Evolutionary conservation across 2,113 vertebrate species (phyloP).

Genomic region (Pseudopodoces humilis): DNA sequence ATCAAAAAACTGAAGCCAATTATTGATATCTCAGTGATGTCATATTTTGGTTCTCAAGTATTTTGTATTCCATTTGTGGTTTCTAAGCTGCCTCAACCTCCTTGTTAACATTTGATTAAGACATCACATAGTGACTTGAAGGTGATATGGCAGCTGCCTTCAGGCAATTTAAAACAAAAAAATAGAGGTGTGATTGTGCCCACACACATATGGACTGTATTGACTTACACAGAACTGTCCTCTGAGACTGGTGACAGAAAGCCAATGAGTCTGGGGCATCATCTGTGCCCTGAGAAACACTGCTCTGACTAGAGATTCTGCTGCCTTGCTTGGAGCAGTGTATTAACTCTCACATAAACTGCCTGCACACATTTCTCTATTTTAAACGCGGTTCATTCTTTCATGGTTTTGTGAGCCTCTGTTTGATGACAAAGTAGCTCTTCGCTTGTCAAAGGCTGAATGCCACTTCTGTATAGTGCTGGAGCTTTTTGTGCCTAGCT

Average conservation of each 20-base stretch:
- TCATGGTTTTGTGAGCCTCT: slow-evolving; percentile 60
- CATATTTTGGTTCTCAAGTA: background rate
- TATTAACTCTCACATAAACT: slow-evolving; percentile 44
- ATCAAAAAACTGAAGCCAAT: background rate
- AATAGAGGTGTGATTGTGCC: slow-evolving; percentile 14
- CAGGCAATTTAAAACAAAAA: slow-evolving; percentile 31
- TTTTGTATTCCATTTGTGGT: background rate
- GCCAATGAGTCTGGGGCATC: background rate
- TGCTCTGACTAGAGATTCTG: background rate
- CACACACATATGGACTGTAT: slow-evolving; percentile 26
- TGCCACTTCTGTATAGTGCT: slow-evolving; percentile 62
- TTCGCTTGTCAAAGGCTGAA: slow-evolving; percentile 62
- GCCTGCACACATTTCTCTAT: slow-evolving; percentile 19
- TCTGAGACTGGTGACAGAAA: slow-evolving; percentile 28
- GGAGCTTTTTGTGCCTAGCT: slow-evolving; percentile 61
- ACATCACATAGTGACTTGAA: background rate
- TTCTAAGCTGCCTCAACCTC: background rate
- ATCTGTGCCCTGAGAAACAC: background rate
- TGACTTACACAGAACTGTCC: background rate
- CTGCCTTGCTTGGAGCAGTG: slow-evolving; percentile 37
- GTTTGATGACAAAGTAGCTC: slow-evolving; percentile 68
- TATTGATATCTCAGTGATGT: background rate
- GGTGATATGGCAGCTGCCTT: slow-evolving; percentile 14
- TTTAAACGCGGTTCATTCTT: slow-evolving; percentile 58
- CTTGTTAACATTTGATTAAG: slow-evolving; percentile 53